phyloP scores from a whole-genome alignment of 2,888 invertebrate species.

The Conistra vaccinii region DNA sequence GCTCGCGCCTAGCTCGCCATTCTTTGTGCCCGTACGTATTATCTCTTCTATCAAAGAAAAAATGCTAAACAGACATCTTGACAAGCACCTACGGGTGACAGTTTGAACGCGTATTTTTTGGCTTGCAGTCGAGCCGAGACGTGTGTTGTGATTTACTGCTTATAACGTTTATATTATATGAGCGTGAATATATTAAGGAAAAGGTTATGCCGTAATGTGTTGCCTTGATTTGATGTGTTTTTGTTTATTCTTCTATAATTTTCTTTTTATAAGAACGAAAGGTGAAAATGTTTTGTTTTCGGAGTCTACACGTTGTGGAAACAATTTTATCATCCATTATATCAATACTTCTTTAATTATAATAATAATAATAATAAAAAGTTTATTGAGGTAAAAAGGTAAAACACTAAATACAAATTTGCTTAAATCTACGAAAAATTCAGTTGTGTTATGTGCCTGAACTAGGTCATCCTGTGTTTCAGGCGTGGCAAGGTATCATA shows the following conservation, averaged over 20 bases:
- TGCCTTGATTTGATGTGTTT: slow-evolving; percentile 27
- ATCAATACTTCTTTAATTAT: too few relatives aligned
- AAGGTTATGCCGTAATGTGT: slow-evolving; percentile 30
- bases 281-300: not conserved
- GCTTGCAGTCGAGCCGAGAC: slow-evolving; percentile 21
- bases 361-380: too few relatives aligned
- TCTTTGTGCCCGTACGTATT: not conserved
- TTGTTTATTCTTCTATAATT: slow-evolving; percentile 19
- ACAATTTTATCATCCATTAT: too few relatives aligned
- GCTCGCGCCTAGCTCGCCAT: too few relatives aligned
- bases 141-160: slow-evolving; percentile 59
- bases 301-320: not conserved
- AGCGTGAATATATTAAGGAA: slow-evolving; percentile 50
- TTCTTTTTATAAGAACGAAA: slow-evolving; percentile 5
- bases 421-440: too few relatives aligned
- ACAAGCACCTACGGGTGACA: slow-evolving; percentile 39
- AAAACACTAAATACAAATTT: too few relatives aligned
- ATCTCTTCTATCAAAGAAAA: slow-evolving; percentile 40
- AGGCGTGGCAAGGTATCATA: too few relatives aligned
- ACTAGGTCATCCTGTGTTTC: too few relatives aligned
- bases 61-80: slow-evolving; percentile 65
- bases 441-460: too few relatives aligned
- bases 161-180: slow-evolving; percentile 29
- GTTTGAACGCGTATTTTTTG: slow-evolving; percentile 53
- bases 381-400: too few relatives aligned